A percentile compares a stretch with the other conserved stretches of the same genome.
Evolutionary conservation across 2,797 vertebrate genomes (phyloP).

Genomic region (Enteromius argenteus): DNA sequence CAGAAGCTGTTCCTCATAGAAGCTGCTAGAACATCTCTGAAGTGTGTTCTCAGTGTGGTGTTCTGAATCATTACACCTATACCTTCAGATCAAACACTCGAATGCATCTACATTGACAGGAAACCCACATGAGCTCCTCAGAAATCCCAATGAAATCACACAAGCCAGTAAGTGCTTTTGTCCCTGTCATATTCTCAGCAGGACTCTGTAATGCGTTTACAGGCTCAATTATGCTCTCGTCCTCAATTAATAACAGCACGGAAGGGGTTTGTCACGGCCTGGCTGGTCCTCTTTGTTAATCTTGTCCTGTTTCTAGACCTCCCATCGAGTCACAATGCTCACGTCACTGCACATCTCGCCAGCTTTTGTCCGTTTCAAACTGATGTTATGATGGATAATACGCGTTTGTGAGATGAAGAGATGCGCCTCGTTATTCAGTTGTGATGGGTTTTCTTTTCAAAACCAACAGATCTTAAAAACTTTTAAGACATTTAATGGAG

Average conservation of each 20-base stretch:
- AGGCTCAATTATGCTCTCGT: constrained; percentile 12
- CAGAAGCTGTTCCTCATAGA: too few species aligned
- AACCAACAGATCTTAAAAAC: background rate
- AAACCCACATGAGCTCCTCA: constrained; percentile 3
- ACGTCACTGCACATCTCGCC: background rate
- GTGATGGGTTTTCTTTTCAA: background rate
- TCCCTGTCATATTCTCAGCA: constrained; percentile 1
- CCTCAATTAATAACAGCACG: background rate
- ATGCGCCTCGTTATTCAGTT: background rate
- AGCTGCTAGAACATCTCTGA: background rate
- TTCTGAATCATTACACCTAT: background rate
- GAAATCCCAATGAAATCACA: constrained; percentile 11
- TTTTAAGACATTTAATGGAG: background rate
- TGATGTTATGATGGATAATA: background rate
- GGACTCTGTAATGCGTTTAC: background rate
- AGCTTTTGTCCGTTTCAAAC: background rate
- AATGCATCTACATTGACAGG: background rate
- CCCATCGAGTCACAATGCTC: background rate
- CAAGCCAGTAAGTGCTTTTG: background rate
- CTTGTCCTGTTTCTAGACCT: background rate
- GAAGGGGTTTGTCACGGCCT: background rate
- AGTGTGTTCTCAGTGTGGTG: background rate
- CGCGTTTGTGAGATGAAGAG: background rate
- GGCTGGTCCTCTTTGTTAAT: background rate
- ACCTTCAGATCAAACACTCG: background rate